Percentiles rank a stretch among this genome's conserved stretches.
These are phyloP conservation scores for Isichthys henryi DNA, from an alignment of 2,113 vertebrate species.

Conservation along the genomic window DNA sequence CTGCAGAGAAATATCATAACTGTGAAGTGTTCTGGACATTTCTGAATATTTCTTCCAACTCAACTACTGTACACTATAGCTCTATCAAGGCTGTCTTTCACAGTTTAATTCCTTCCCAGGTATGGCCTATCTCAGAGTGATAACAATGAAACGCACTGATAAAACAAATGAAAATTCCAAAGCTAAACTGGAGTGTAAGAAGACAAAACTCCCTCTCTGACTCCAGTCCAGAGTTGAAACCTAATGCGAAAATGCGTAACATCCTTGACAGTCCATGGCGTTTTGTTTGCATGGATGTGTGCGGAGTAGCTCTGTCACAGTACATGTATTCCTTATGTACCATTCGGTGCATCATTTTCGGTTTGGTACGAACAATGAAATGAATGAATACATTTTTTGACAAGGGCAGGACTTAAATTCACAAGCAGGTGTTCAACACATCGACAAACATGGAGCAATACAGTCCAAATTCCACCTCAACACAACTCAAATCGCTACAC, in stretches of 20 bases:
- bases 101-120: too few relatives aligned
- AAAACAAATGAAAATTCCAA: neutral
- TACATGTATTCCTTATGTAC: neutral
- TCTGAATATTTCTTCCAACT: neutral
- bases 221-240: neutral
- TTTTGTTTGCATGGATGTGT: neutral
- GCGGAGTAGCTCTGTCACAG: neutral
- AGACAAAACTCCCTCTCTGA: neutral
- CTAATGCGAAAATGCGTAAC: neutral
- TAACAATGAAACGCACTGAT: neutral
- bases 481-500: neutral
- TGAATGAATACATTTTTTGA: neutral
- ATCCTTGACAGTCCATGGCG: neutral
- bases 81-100: neutral
- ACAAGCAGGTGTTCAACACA: neutral
- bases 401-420: neutral
- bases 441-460: neutral
- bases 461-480: neutral
- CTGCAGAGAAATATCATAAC: neutral
- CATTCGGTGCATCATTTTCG: neutral
- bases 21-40: neutral
- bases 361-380: neutral
- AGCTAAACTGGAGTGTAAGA: neutral
- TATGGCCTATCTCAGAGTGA: neutral
- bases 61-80: neutral